Percentiles rank a stretch among this genome's conserved stretches.
Evolutionary conservation across 1,140 invertebrate genomes (phyloP).

Genomic region (Pteromalus puparum): DNA sequence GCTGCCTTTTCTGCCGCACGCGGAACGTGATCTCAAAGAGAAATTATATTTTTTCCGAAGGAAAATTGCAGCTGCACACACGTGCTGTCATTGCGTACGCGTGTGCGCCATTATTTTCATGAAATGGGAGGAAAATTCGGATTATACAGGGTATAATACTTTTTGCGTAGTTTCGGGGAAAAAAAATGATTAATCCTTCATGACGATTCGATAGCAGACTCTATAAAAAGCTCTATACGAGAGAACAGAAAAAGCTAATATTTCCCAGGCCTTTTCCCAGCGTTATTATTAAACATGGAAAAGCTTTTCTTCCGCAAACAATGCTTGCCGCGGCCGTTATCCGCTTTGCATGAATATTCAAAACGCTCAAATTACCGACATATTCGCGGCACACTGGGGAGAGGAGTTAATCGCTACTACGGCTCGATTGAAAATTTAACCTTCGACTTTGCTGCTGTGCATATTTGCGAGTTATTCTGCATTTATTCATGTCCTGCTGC

Average conservation of each 20-base stretch:
- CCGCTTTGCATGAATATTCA: slow-evolving; percentile 10
- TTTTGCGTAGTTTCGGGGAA: no score
- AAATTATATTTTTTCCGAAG: not conserved
- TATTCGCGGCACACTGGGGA: not conserved
- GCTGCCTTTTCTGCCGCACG: slow-evolving; percentile 3
- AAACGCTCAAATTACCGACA: slow-evolving; percentile 14
- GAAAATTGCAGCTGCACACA: not conserved
- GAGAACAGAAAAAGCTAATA: no score
- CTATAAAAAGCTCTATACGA: no score
- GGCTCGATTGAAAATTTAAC: slow-evolving; percentile 25
- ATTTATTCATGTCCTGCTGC: not conserved
- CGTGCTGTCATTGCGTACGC: no score
- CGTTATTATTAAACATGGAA: not conserved
- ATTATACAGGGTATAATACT: no score
- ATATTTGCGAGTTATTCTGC: not conserved
- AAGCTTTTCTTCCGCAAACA: not conserved
- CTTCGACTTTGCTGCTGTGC: not conserved
- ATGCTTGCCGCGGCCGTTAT: not conserved
- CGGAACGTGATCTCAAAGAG: slow-evolving; percentile 9
- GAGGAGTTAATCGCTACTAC: not conserved
- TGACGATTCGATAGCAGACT: no score
- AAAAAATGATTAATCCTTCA: no score
- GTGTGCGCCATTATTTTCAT: no score
- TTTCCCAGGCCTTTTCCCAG: no score
- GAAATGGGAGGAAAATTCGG: no score